These are phyloP conservation scores for Acleris cristana DNA, from an alignment of 2,888 invertebrate genomes.

Conservation along the genomic window DNA sequence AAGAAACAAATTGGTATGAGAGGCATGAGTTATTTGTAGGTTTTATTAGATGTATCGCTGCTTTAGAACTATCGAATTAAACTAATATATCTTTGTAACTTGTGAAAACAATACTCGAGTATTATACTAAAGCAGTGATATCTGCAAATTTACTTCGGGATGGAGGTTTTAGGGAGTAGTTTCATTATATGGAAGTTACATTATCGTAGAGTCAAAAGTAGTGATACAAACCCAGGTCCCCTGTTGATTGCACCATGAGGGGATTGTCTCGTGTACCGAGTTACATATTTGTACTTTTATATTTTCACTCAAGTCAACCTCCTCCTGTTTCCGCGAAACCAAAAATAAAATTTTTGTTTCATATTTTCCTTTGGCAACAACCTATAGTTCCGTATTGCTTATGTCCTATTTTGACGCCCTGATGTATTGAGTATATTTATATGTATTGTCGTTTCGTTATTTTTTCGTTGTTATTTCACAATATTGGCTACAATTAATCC, in stretches of 20 bases:
- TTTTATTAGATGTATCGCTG: too few species aligned
- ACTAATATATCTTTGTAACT: too few species aligned
- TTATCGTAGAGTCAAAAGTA: constrained; percentile 43
- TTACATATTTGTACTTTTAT: constrained; percentile 51
- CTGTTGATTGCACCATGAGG: constrained; percentile 67
- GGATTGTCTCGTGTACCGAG: constrained; percentile 58
- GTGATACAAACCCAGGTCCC: constrained; percentile 28
- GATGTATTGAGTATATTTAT: constrained; percentile 58
- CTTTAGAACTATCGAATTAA: too few species aligned
- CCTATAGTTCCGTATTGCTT: constrained; percentile 49
- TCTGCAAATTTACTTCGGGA: constrained; percentile 33
- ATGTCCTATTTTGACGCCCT: constrained; percentile 72
- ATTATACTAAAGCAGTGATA: neutral
- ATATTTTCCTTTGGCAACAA: constrained; percentile 43
- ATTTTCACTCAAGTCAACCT: constrained; percentile 69
- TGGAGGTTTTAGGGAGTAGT: constrained; percentile 52
- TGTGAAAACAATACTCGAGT: too few species aligned
- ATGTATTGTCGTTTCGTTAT: constrained; percentile 50
- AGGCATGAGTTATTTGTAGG: constrained; percentile 35
- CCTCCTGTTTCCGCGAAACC: constrained; percentile 79
- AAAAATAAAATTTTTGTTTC: constrained; percentile 53
- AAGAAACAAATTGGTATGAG: constrained; percentile 31
- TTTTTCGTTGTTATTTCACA: constrained; percentile 48
- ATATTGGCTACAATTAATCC: constrained; percentile 43
- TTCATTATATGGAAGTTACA: constrained; percentile 69